A percentile compares a stretch with the other conserved stretches of the same genome.
phyloP scores from a whole-genome alignment of 2,113 vertebrate species.

The Bambusicola thoracicus region DNA sequence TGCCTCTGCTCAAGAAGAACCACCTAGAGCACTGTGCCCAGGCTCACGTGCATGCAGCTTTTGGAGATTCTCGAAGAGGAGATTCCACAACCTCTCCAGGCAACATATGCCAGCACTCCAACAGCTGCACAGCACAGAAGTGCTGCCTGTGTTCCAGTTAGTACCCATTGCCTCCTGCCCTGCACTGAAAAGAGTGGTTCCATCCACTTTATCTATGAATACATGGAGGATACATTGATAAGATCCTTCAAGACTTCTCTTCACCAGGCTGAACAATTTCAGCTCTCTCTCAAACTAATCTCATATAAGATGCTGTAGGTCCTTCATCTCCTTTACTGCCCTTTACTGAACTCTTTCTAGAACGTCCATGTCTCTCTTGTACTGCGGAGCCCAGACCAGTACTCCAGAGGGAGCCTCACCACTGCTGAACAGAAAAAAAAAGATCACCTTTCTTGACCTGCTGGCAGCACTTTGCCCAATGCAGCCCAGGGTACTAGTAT shows the following conservation, averaged over 20 bases:
- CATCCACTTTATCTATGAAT: too few relatives aligned
- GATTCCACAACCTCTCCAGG: neutral
- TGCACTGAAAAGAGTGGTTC: neutral
- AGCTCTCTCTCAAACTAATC: neutral
- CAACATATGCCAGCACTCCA: neutral
- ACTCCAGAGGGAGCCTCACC: neutral
- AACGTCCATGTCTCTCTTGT: neutral
- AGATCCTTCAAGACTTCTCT: neutral
- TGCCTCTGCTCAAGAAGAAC: neutral
- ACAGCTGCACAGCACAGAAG: neutral
- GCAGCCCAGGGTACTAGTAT: neutral
- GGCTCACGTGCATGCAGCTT: neutral
- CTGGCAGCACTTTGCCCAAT: neutral
- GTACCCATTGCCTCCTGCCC: neutral
- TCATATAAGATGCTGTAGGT: neutral
- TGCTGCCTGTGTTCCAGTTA: neutral
- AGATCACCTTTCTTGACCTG: neutral
- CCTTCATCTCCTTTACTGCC: neutral
- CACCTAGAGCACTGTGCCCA: neutral
- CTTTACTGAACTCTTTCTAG: neutral
- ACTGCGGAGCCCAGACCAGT: neutral
- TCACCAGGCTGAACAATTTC: neutral
- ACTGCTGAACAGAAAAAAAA: neutral
- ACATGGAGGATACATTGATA: neutral
- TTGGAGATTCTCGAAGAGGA: neutral